Base-by-base conservation (phyloP, 1,140 invertebrate genomes). In the Magallana ariakensis region DNA sequence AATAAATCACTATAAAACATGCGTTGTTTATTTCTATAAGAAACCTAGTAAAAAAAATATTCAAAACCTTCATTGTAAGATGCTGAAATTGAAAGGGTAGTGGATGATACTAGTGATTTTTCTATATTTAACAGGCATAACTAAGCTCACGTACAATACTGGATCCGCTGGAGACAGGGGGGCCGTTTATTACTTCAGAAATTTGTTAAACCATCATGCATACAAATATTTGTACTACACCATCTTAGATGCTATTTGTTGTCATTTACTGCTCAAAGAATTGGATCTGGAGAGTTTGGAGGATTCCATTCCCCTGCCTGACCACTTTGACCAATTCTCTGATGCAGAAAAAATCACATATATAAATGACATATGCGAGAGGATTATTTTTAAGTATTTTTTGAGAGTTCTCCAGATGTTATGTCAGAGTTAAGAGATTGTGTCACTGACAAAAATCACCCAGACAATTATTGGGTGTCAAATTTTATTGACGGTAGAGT, bases 391-490 rank as follows among this genome's bases (percentile, higher is more conserved):
- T 19, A 84, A 86, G 46, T 16, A 82, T 70, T 70, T 22, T 22
- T 70, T 22, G 26, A 70, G 19, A 22, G 9, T 22, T 7, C 13
- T 9, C 8, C 62, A 26, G 88, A 90, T 85, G n/a, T 90, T 4
- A 83, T 80, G 80, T 7, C 54, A 80, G 9, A 16, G 6, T 15
- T 88, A 3, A 55, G 89, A 82, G 75, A 90, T 55, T 55, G 86
- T 15, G 13, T 86, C 22, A 60, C 19, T 16, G 82, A 89, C 53
- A 22, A 11, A 57, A 58, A 84, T 13, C 84, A 90, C 85, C 75
- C 56, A 15, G 89, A 90, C 81, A 88, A 88, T 56, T 90, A 90
- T 57, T 88, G 85, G 56, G 56, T 86, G 33, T 46, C 57, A 10
- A 85, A 83, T 46, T 6, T 83, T 15, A 60, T 62, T 26, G 33